Percentiles rank a stretch among this genome's conserved stretches.
Conservation (phyloP, 2,888 invertebrate genomes). For the Drosophila birchii region DNA sequence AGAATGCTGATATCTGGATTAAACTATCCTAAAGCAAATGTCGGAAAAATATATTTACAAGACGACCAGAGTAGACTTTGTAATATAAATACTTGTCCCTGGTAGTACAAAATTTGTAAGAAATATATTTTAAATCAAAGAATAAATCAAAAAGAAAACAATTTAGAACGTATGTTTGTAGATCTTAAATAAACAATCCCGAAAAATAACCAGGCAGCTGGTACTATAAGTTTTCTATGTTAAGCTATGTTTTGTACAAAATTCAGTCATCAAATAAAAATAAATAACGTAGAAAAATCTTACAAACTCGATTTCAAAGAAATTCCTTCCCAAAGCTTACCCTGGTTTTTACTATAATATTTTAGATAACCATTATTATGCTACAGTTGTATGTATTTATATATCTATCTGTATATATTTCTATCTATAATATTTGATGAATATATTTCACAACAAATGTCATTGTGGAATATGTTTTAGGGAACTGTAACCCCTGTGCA, state of each 20-base stretch:
- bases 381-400: neutral
- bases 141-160: neutral
- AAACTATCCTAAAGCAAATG: no score
- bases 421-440: neutral
- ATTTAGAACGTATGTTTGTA: no score
- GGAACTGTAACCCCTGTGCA: neutral
- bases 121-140: neutral
- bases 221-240: no score
- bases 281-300: neutral
- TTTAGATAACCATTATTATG: neutral
- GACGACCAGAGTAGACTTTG: no score
- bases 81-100: no score
- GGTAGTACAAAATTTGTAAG: accelerated
- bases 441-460: neutral
- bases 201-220: no score
- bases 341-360: neutral
- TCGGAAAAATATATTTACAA: no score
- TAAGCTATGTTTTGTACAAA: no score
- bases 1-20: no score
- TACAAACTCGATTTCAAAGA: neutral
- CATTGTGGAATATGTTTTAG: conserved; percentile 2
- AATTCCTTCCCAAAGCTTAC: neutral
- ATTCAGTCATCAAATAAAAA: no score
- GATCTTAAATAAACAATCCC: no score
- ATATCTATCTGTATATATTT: no score